These are phyloP conservation scores for Novumbra hubbsi DNA, from an alignment of 2,797 vertebrate species.

Conservation along the genomic window DNA sequence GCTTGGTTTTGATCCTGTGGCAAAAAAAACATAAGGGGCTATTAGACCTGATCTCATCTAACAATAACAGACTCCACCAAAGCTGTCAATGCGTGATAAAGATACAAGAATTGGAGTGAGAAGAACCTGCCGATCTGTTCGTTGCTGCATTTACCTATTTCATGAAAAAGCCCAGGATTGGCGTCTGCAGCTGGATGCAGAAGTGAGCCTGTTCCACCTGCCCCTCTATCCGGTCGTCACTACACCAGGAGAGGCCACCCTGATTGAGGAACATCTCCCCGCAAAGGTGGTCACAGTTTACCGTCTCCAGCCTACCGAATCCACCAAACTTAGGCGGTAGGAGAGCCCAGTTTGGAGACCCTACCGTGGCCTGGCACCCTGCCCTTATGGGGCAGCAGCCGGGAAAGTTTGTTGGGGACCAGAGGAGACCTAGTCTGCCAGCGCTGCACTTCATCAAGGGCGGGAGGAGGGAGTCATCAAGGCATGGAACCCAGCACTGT, in stretches of 20 bases:
- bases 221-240: constrained; percentile 10
- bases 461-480: constrained; percentile 85
- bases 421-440: constrained; percentile 95
- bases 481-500: constrained; percentile 85
- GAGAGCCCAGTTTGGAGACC: constrained; percentile 70
- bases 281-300: constrained; percentile 15
- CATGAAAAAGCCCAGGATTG: constrained; percentile 12
- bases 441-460: constrained; percentile 93
- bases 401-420: constrained; percentile 97
- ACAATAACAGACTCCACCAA: background rate
- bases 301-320: constrained; percentile 20
- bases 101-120: constrained; percentile 46
- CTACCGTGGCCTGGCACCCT: constrained; percentile 75
- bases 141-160: background rate
- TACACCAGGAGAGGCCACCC: constrained; percentile 40
- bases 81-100: constrained; percentile 62
- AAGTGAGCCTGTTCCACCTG: constrained; percentile 8
- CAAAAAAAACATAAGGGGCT: background rate
- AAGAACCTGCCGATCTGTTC: constrained; percentile 40
- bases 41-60: background rate
- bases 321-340: constrained; percentile 40
- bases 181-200: constrained; percentile 10
- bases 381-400: constrained; percentile 99
- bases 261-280: constrained; percentile 40
- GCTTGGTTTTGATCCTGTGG: too few relatives aligned